Evolutionary conservation across 2,113 vertebrate genomes (phyloP), one percentile per base, ranked within the genome.

Genomic region (Toxotes chatareus): DNA sequence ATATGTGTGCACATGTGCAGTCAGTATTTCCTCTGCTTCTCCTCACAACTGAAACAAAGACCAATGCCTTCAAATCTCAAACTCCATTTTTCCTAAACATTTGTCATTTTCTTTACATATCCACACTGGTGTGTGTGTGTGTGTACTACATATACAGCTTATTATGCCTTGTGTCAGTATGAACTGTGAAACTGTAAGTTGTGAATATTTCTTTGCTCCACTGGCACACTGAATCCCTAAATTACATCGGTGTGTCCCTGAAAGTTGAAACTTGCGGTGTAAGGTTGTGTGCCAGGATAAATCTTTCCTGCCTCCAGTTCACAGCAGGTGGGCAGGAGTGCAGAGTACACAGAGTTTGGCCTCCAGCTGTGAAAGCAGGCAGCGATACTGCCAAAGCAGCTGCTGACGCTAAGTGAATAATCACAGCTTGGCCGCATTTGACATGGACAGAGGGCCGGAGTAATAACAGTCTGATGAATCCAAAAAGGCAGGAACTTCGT

Each of bases 381-480:
- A 83, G 84, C 0, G 53, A 82, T 68, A 69, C 53, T 42, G 82
- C 81, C 85, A 66, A 89, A 88, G 79, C 76, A 93, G 91, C 87
- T 85, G 83, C 86, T 77, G 84, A 83, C 14, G 5, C 81, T 83
- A 83, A 90, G 83, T 86, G 88, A 83, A 92, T 85, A 87, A 91
- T 89, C 70, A 80, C 86, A 75, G 80, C 83, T 67, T 84, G 83
- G 86, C 66, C 13, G 49, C 31, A 56, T 75, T 67, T 40, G 66
- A 65, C 44, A 63, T 44, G 71, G 74, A 82, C 63, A 81, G 76
- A 82, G 53, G 83, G 87, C 82, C 27, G 12, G 42, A 68, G 49
- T 64, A 67, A 67, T 34, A 78, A 80, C 62, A 62, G 47, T 32
- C 51, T 65, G 73, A 68, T 44, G 36, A 27, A 47, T 77, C 66